Base-by-base conservation (phyloP, 1,140 invertebrate genomes). In the Caerostris extrusa region DNA sequence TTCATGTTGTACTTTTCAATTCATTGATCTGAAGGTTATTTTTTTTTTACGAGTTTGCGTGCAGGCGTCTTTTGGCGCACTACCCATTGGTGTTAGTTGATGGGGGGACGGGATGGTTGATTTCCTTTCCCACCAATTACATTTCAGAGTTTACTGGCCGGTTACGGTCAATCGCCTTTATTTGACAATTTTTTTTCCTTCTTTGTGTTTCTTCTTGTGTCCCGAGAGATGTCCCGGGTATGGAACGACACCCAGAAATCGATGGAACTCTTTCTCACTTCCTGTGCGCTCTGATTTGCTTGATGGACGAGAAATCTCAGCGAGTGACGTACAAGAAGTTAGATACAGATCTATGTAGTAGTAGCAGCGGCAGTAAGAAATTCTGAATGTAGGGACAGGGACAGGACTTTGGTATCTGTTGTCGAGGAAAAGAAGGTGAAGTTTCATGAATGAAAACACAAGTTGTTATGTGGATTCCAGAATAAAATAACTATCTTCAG, bases 121-220 rank as follows among this genome's bases (percentile, higher is more conserved):
- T 77, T 77, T 77, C 34, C 34, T 64, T 77, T 77, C 53, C 10
- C 53, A 19, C 50, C 71, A 77, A 77, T 77, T 77, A 77, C 71
- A 8, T 50, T 50, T 34, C 34, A 77, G 8, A 34, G 34, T 77
- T 34, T 50, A 50, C 71, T 77, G 71, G 10, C 34, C 57, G 55
- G 82, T n/a, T 58, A 85, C 82, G 82, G 82, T 85, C 82, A 85
- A 85, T 85, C 82, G 82, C 82, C 82, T 85, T 85, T 85, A 85
- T 85, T 77, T 77, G 82, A 7, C 82, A 55, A 58, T 83, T 83
- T 83, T 12, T 53, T 82, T 57, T 83, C n/a, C 56, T 14, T 83
- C 5, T n/a, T 57, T 55, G 7, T 57, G 17, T 17, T 57, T 55
- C 56, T 83, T 58, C 55, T 57, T 19, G 17, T 7, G 14, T 83